Base-by-base conservation (phyloP, 2,888 invertebrate species). In the Colletes collaris region DNA sequence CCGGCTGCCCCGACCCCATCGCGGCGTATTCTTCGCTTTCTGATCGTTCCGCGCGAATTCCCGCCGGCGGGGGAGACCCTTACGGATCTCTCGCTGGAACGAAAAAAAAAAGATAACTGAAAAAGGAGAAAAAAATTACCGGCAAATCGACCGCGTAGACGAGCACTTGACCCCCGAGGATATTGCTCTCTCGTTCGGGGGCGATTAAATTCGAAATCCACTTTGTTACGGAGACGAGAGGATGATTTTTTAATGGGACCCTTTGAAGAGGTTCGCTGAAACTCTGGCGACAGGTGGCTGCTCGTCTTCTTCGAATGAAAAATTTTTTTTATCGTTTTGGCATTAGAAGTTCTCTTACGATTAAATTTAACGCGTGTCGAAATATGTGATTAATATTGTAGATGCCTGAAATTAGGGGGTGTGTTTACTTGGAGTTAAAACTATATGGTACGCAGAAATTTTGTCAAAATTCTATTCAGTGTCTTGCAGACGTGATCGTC, bases 1-100 rank as follows among this genome's bases (percentile, higher is more conserved):
- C 6, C 44, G 5, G 19, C 7, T 10, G 8, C 49, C 49, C 1
- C 49, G 27, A 27, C 46, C 44, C 46, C 60, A n/a, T 13, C 50
- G 13, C 4, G 27, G 46, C 82, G 74, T 77, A 78, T 84, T 84
- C 81, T 83, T 80, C 81, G 83, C 84, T 86, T 81, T 80, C 78
- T 64, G 84, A 87, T 88, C 74, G 77, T 89, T 89, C 87, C 89
- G 75, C 87, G 75, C 76, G 86, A 88, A 56, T 89, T 83, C 76
- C 67, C 83, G 66, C 84, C 83, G 89, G 88, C 86, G 74, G 82
- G 27, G 71, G 75, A 65, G 71, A 66, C 66, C 75, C 52, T 66
- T 49, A 56, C 59, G 63, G 64, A 71, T 74, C 74, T 78, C 69
- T 64, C 63, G 56, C 49, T 37, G 76, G 81, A 83, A 79, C 81